These are phyloP conservation scores for Eretmochelys imbricata DNA, from an alignment of 2,113 vertebrate species.

Conservation along the genomic window DNA sequence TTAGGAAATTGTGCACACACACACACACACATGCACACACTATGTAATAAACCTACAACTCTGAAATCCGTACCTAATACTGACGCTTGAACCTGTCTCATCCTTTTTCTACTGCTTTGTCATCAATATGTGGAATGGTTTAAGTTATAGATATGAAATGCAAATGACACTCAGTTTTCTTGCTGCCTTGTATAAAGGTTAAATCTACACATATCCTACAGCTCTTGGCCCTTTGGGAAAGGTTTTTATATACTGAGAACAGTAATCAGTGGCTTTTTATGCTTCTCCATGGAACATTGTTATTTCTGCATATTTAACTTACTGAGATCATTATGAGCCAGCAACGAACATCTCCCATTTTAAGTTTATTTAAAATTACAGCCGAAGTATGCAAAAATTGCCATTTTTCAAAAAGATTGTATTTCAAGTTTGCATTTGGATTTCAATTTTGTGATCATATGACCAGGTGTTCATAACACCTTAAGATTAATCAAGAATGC, in stretches of 20 bases:
- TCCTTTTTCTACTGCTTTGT: not conserved
- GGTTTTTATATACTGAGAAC: accelerated
- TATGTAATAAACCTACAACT: conserved; percentile 25
- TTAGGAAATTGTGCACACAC: not conserved
- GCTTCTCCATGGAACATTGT: not conserved
- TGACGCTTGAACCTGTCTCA: not conserved
- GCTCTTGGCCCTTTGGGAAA: not conserved
- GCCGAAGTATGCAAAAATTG: not conserved
- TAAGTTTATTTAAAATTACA: accelerated
- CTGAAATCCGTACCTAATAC: not conserved
- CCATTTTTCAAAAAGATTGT: not conserved
- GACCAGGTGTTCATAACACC: not conserved
- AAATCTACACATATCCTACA: not conserved
- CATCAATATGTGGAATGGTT: not conserved
- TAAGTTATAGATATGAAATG: not conserved
- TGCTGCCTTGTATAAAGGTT: not conserved
- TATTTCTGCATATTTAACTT: not conserved
- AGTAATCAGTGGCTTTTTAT: not conserved
- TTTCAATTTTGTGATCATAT: not conserved
- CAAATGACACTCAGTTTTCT: conserved; percentile 29
- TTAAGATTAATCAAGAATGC: not conserved
- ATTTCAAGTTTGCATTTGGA: not conserved
- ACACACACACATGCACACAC: accelerated
- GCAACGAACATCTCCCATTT: not conserved
- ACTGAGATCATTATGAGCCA: not conserved